Evolutionary conservation across 2,113 vertebrate species (phyloP).

Genomic region (Athene cunicularia): DNA sequence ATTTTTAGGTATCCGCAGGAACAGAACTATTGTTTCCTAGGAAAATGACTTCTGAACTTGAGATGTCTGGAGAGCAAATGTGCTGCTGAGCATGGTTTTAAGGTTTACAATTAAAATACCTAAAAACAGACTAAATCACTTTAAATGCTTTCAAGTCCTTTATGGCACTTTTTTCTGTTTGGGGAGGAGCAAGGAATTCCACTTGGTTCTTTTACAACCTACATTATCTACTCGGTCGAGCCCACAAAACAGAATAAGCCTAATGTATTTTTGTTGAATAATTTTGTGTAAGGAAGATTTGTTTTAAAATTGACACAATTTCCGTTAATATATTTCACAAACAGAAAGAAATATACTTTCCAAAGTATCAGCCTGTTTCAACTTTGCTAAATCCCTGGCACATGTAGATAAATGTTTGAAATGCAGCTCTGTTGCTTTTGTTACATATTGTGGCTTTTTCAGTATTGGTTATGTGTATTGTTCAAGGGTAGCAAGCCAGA

Average conservation of each 20-base stretch:
- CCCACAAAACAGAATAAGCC: neutral
- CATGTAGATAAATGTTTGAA: neutral
- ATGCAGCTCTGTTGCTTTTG: neutral
- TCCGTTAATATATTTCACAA: neutral
- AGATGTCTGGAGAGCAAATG: neutral
- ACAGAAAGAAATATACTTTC: neutral
- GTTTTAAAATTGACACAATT: neutral
- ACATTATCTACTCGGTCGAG: neutral
- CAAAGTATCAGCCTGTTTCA: neutral
- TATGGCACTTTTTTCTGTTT: neutral
- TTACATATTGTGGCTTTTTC: neutral
- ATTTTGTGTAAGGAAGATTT: neutral
- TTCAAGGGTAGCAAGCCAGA: neutral
- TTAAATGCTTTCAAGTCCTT: neutral
- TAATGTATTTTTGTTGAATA: neutral
- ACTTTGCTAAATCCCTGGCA: neutral
- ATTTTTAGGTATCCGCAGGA: neutral
- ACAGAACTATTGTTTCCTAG: neutral
- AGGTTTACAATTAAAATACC: neutral
- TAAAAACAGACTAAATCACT: neutral
- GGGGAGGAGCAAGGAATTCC: neutral
- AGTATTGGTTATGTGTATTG: neutral
- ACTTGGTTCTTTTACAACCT: neutral
- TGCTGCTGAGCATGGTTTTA: neutral
- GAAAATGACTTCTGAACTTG: neutral